phyloP scores from a whole-genome alignment of 1,140 invertebrate species.

The Aleiodes sp. region DNA sequence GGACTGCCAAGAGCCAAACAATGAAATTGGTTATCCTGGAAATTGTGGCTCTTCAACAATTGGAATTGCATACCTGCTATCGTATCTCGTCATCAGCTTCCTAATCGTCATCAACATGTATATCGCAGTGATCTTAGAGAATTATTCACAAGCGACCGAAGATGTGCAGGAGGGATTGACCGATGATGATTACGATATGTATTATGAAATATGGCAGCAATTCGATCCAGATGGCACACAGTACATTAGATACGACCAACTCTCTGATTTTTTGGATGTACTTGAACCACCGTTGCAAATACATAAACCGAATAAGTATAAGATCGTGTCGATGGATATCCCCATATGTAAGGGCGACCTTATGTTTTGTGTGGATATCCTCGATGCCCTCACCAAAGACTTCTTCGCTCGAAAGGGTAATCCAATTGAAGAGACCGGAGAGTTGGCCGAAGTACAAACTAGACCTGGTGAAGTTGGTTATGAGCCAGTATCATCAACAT shows the following conservation, averaged over 20 bases:
- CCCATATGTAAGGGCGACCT: slow-evolving; percentile 96
- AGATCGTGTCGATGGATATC: slow-evolving; percentile 98
- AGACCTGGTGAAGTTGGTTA: slow-evolving; percentile 87
- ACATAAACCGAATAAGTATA: slow-evolving; percentile 98
- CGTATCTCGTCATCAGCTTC: slow-evolving; percentile 97
- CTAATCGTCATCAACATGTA: slow-evolving; percentile 99
- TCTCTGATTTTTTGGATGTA: slow-evolving; percentile 95
- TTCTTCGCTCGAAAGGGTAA: slow-evolving; percentile 96
- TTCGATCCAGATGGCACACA: slow-evolving; percentile 98
- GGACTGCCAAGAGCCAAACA: slow-evolving; percentile 87
- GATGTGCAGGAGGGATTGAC: slow-evolving; percentile 98
- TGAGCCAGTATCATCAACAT: slow-evolving; percentile 90
- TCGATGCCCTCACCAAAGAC: slow-evolving; percentile 95
- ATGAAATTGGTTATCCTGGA: slow-evolving; percentile 86
- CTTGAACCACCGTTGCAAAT: slow-evolving; percentile 94
- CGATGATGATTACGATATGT: slow-evolving; percentile 99
- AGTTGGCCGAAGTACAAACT: slow-evolving; percentile 79
- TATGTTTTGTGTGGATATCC: slow-evolving; percentile 97
- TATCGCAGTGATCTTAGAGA: slow-evolving; percentile 98
- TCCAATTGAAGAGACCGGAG: slow-evolving; percentile 88
- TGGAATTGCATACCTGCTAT: slow-evolving; percentile 93
- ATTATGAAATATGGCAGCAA: slow-evolving; percentile 99
- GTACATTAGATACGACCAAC: slow-evolving; percentile 92
- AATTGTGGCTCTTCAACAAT: slow-evolving; percentile 93
- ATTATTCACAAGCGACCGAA: slow-evolving; percentile 95